These are phyloP conservation scores for Neoscelio sp. DNA, from an alignment of 2,888 invertebrate genomes.

Conservation along the genomic window DNA sequence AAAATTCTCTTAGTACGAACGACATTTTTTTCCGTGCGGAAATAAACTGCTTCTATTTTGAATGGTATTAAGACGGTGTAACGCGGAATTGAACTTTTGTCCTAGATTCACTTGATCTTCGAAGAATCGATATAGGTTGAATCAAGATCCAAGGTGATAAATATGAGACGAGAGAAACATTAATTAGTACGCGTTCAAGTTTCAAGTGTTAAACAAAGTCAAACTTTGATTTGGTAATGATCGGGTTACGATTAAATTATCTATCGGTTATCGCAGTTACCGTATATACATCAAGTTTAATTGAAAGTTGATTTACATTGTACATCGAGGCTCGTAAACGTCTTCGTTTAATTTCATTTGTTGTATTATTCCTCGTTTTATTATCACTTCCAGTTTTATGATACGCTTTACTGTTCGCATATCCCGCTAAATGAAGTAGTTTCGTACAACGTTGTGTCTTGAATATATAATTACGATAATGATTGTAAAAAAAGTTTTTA, in stretches of 20 bases:
- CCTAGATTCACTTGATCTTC: constrained; percentile 30
- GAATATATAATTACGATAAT: constrained; percentile 9
- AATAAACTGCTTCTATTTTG: constrained; percentile 29
- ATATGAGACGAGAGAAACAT: constrained; percentile 33
- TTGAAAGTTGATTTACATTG: constrained; percentile 29
- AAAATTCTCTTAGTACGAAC: too few relatives aligned
- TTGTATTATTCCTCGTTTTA: constrained; percentile 31
- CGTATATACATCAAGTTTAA: constrained; percentile 25
- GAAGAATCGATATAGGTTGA: constrained; percentile 40
- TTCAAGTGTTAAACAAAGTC: constrained; percentile 47
- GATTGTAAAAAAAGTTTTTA: constrained; percentile 9
- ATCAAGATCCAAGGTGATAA: constrained; percentile 1
- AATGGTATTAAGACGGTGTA: background rate
- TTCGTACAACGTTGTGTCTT: background rate
- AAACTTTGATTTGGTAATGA: constrained; percentile 48
- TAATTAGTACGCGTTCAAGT: constrained; percentile 37
- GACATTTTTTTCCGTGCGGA: constrained; percentile 16
- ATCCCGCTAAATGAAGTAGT: background rate
- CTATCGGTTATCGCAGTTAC: constrained; percentile 22
- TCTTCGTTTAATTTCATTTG: constrained; percentile 29
- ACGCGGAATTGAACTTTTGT: constrained; percentile 40
- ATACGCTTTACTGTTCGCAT: constrained; percentile 1
- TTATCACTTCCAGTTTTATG: constrained; percentile 28
- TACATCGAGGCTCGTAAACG: constrained; percentile 10
- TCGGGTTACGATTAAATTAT: constrained; percentile 39